Evolutionary conservation across 2,113 vertebrate genomes (phyloP), one percentile per base, ranked within the genome.

Genomic region (Piliocolobus tephrosceles): DNA sequence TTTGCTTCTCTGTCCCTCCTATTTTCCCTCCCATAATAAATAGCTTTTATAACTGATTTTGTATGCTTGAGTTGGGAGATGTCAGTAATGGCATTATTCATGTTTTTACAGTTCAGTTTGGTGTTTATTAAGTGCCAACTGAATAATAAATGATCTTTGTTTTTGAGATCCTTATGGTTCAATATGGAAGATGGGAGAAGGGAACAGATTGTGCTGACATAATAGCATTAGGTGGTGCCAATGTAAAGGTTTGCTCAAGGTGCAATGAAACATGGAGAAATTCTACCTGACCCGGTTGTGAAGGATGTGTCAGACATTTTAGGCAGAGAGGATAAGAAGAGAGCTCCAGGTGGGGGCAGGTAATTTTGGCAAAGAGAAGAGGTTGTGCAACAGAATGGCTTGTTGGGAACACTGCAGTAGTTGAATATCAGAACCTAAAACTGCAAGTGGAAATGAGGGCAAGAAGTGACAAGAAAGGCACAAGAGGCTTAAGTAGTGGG

Each of bases 181-280:
- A n/a, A 0, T 35, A 23, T 18, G 66, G 55, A 13, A 64, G 16
- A 66, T 75, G 38, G 30, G 52, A 57, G 90, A 85, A 78, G 82
- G 6, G 25, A 92, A 85, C 43, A 75, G 90, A 79, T 35, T 58
- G 9, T 93, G 50, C 55, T 95, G 84, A 9, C 66, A 20, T 16
- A 45, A 38, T 73, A 75, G 18, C 11, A n/a, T 45, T 64, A 57
- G 40, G 14, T 68, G 20, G 45, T 73, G 57, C 35, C 88, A 78
- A 4, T 22, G 35, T 79, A 55, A 93, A 96, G 7, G 50, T 73
- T 97, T 96, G 50, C 23, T 94, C 91, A 96, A 40, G 35, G 47
- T 64, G 35, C 61, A 81, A 0, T 20, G 13, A 30, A 70, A 57
- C 61, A 11, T 13, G 64, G 83, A 64, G 6, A 61, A 76, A 79